A percentile compares a stretch with the other conserved stretches of the same genome.
These are phyloP conservation scores for Gymnocephalus cernua DNA, from an alignment of 2,113 vertebrate species.

Conservation along the genomic window DNA sequence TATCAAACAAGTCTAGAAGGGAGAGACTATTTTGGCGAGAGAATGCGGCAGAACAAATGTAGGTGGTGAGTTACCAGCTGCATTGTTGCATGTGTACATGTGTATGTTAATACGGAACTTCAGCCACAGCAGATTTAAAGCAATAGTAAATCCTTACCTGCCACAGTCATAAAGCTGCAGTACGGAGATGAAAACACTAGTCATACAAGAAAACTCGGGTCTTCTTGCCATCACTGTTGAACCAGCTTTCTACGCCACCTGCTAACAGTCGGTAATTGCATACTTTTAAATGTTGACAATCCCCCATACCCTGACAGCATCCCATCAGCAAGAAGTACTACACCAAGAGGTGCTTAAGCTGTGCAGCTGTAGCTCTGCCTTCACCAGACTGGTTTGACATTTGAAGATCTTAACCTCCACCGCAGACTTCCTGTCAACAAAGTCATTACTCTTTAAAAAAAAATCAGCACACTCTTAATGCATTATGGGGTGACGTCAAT, in stretches of 20 bases:
- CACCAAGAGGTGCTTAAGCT: conserved; percentile 2
- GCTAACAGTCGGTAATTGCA: background rate
- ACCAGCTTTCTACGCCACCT: background rate
- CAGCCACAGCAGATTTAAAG: background rate
- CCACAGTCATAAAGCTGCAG: background rate
- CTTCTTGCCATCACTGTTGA: background rate
- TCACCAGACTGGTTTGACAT: conserved; percentile 4
- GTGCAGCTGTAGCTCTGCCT: background rate
- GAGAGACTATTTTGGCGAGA: background rate
- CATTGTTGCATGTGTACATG: background rate
- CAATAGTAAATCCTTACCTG: background rate
- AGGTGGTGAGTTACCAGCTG: background rate
- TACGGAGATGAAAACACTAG: background rate
- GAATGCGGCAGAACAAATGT: background rate
- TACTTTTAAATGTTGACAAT: background rate
- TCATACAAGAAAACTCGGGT: background rate
- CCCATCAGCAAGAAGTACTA: conserved; percentile 7
- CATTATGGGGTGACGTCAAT: background rate
- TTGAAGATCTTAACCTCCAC: conserved; percentile 24
- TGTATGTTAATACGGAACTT: background rate
- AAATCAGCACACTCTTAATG: background rate
- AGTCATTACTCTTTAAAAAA: background rate
- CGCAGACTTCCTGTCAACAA: background rate
- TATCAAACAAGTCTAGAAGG: background rate
- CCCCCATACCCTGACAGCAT: background rate